Base-by-base conservation (phyloP, 2,888 invertebrate genomes). In the Metopia argyrocephala region DNA sequence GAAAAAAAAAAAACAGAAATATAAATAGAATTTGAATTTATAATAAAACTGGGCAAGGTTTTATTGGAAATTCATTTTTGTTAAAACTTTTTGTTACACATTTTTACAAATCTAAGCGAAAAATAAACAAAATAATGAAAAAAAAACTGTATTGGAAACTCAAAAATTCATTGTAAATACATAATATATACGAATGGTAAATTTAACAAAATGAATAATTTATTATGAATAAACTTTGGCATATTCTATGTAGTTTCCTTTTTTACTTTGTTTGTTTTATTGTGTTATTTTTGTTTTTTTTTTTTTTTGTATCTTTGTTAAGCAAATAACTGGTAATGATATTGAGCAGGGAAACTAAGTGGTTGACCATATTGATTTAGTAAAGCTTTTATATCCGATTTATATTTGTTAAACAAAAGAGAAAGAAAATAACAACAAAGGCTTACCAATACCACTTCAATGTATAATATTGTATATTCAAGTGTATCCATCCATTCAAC, bases 201-300 rank as follows among this genome's bases (percentile, higher is more conserved):
- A 38, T 54, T 56, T 25, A 68, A 46, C 56, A 31, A 46, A 56
- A 56, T 68, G 62, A 68, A 68, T 68, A 76, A 62, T 76, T 68
- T 76, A 75, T 54, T 68, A 76, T 62, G 68, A 62, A 62, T 46
- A 62, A 56, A 50, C 52, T 50, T 66, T 69, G 56, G 46, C 23
- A 68, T 75, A 68, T 61, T 68, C 31, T 27, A 66, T 21, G 57
- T 74, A 12, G 31, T 27, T 31, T 31, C 31, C 7, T 12, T 38
- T 2, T 38, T 2, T 38, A 15, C 4, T 38, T 38, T 38, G 2
- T 6, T 38, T 15, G 0, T 15, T 38, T 38, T 38, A 38, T 38
- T 38, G 9, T 3, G 38, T 38, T 31, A 12, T 31, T 38, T 9
- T 9, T 38, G 38, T 38, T 38, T 38, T 38, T 38, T 15, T 57